Conservation (phyloP, 2,797 vertebrate species). For the Heteromormyrus szaboi region DNA sequence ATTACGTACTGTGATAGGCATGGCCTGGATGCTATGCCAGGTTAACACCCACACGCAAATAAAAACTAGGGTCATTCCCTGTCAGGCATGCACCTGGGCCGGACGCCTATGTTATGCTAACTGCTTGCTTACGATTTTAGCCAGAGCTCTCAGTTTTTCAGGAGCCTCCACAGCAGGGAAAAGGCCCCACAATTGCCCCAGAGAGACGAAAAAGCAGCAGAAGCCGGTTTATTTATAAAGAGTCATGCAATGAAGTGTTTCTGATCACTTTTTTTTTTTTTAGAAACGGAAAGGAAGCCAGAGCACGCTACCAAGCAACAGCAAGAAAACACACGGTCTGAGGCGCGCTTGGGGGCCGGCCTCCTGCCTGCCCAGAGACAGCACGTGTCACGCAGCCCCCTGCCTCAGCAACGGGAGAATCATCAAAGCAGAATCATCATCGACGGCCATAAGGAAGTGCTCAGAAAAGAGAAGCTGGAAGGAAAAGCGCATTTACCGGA, state of each 20-base stretch:
- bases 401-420: background rate
- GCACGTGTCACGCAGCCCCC: background rate
- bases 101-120: background rate
- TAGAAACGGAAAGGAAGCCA: background rate
- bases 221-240: conserved; percentile 19
- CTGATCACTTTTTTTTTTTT: background rate
- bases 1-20: background rate
- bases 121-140: background rate
- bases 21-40: background rate
- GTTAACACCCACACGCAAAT: background rate
- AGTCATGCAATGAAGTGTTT: conserved; percentile 4
- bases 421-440: background rate
- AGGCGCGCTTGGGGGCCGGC: background rate
- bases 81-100: background rate
- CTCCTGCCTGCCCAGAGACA: background rate
- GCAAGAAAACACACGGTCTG: background rate
- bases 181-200: conserved; percentile 38
- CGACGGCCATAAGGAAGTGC: background rate
- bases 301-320: background rate
- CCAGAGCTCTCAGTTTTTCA: background rate
- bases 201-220: conserved; percentile 40
- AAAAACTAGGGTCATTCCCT: background rate
- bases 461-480: background rate
- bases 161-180: conserved; percentile 20
- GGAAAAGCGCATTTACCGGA: background rate